Evolutionary conservation across 2,888 invertebrate species (phyloP), one percentile per base, ranked within the genome.

Genomic region (Netelia fuscicornis): DNA sequence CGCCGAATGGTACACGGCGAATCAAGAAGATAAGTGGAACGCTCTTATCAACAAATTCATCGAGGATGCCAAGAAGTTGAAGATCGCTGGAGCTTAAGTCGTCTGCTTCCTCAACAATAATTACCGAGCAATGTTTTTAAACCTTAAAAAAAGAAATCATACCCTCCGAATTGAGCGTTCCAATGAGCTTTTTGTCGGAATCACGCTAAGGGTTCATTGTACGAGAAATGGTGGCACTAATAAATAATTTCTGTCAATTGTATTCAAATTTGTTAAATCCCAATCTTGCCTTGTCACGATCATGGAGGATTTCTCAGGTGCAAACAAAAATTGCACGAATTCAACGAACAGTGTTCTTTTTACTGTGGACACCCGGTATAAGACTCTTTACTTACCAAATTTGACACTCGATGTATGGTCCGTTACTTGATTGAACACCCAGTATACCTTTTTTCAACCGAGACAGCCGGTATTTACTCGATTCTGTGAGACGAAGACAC

Each of bases 1-100:
- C 3, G 89, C 90, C 13, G 67, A 86, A 10, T 92, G 91, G 91
- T 92, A 90, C 70, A 89, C 89, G 0, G 85, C 89, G 23, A 89
- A 92, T 25, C 85, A 84, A 5, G 87, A 88, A 6, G 85, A 87
- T 1, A 87, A 89, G 3, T 92, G 91, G 92, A 86, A 87, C 10
- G 84, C 58, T 0, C 23, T 91, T 37, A 44, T 91, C 9, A 60
- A 71, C 23, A 91, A 91, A 37, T 67, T 86, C 10, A 70, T 91
- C 25, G 72, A 87, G 9, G 88, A 88, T n/a, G 86, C 86, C 11
- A 86, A 86, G 62, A 87, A 72, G 52, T 10, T 81, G 77, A 88
- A 88, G 25, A 68, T 68, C 11, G 76, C 54, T 1, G 48, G 54
- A 25, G 68, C 70, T 25, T 62, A 20, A 30, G 13, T 11, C 2